Evolutionary conservation across 2,113 vertebrate genomes (phyloP).

Genomic region (Macquaria australasica): DNA sequence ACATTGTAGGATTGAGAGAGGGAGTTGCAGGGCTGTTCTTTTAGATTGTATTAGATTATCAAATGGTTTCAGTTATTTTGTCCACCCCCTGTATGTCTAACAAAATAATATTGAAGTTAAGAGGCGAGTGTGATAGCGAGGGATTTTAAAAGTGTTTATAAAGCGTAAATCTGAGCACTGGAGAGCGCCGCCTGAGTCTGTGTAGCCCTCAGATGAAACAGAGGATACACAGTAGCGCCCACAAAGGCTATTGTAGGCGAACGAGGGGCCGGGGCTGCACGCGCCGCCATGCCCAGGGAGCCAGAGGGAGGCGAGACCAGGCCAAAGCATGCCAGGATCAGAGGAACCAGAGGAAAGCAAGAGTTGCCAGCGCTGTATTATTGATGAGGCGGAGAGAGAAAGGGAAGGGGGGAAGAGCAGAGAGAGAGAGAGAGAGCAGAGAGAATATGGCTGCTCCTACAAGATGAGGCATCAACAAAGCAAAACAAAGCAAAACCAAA

Average conservation of each 20-base stretch:
- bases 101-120: conserved; percentile 18
- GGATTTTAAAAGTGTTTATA: background rate
- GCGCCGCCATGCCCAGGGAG: conserved; percentile 70
- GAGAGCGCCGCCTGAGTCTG: conserved; percentile 54
- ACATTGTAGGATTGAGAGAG: background rate
- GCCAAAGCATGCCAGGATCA: conserved; percentile 78
- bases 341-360: conserved; percentile 74
- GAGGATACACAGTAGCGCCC: conserved; percentile 48
- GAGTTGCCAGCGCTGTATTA: conserved; percentile 78
- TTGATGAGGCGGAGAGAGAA: conserved; percentile 69
- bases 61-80: background rate
- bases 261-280: conserved; percentile 65
- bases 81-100: background rate
- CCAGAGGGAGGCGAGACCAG: conserved; percentile 72
- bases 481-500: background rate
- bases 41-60: background rate
- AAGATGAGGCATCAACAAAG: conserved; percentile 56
- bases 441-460: conserved; percentile 55
- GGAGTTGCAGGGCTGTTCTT: background rate
- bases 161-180: conserved; percentile 54
- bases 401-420: conserved; percentile 39
- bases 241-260: conserved; percentile 68
- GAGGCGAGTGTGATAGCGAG: background rate
- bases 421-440: conserved; percentile 34
- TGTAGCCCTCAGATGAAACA: conserved; percentile 72